Evolutionary conservation across 2,797 vertebrate genomes (phyloP), one percentile per base, ranked within the genome.

Genomic region (Gila robusta): DNA sequence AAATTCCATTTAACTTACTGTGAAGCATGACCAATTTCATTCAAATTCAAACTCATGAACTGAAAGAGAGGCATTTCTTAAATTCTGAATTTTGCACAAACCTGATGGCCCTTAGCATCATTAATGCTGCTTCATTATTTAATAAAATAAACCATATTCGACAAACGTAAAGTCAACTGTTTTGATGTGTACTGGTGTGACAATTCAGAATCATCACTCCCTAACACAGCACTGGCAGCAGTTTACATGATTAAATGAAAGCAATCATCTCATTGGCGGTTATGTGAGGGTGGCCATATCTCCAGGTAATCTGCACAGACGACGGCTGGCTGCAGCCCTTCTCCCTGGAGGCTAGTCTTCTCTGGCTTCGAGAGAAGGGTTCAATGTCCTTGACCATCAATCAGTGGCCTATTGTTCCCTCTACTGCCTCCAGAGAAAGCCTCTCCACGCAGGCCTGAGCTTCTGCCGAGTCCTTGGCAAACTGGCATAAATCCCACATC

Each of bases 361-460:
- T 90, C 73, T 71, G 90, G 91, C 90, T 89, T 81, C 87, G 72
- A 88, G 87, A 74, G 90, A 91, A 92, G 88, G 88, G 92, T 93
- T 94, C 88, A 89, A 91, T 92, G 94, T 96, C 95, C 94, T 95
- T 95, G 93, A 95, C 94, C 94, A 95, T 96, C 95, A 95, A 94
- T 95, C 94, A 93, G 92, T 92, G 92, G 92, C 94, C 92, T 94
- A 91, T 91, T 92, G 92, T 94, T 90, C 91, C 83, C 89, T 91
- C 85, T 72, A 74, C 80, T 86, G 82, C 89, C 89, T 82, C 56
- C 87, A 78, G 89, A 92, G 93, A 94, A 93, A 93, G 92, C 88
- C 88, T 91, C 87, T 83, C 90, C 91, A 93, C 92, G 90, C 90
- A 90, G 80, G 92, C 91, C 91, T 84, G 89, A 91, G 90, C 89